Evolutionary conservation across 2,797 vertebrate genomes (phyloP).

Genomic region (Spea hammondii): DNA sequence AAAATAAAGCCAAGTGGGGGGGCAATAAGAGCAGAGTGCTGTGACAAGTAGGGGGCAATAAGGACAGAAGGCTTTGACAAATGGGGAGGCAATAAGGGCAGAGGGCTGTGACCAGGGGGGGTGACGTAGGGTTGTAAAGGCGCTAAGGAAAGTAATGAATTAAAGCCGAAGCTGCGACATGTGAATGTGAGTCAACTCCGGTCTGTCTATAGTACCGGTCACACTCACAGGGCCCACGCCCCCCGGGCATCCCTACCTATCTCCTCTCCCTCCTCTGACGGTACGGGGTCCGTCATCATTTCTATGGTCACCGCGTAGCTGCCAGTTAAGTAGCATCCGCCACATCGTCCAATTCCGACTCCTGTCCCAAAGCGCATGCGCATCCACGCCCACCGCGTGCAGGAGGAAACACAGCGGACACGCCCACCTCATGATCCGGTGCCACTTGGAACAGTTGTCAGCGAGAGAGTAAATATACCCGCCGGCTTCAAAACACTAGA

Average conservation of each 20-base stretch:
- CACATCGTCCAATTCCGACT: slow-evolving; percentile 8
- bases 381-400: neutral
- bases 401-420: neutral
- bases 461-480: too few relatives aligned
- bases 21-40: neutral
- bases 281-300: slow-evolving; percentile 4
- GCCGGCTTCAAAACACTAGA: too few relatives aligned
- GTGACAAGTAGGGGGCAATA: neutral
- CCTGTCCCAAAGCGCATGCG: neutral
- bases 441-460: too few relatives aligned
- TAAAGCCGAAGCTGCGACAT: neutral
- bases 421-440: too few relatives aligned
- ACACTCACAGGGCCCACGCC: too few relatives aligned
- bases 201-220: too few relatives aligned
- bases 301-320: neutral
- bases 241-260: slow-evolving; percentile 29
- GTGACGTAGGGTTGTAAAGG: neutral
- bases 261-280: slow-evolving; percentile 23
- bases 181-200: too few relatives aligned
- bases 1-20: too few relatives aligned
- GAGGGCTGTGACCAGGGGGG: neutral
- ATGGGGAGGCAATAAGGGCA: neutral
- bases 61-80: neutral
- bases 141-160: neutral
- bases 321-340: slow-evolving; percentile 8